These are phyloP conservation scores for Nomada goodeniana DNA, from an alignment of 2,888 invertebrate genomes.

Conservation along the genomic window DNA sequence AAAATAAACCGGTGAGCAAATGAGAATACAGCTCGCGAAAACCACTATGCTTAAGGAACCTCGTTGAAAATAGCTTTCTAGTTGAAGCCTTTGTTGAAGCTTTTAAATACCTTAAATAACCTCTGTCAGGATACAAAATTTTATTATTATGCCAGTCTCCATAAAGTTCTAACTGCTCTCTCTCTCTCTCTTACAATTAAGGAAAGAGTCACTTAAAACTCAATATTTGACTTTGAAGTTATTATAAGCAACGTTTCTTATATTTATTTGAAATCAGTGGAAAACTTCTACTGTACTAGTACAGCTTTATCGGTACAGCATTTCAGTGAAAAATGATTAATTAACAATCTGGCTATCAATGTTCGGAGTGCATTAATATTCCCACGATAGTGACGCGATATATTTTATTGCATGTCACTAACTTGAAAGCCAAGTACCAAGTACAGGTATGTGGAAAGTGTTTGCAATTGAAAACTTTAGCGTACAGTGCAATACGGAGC, in stretches of 20 bases:
- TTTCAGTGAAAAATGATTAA: too few relatives aligned
- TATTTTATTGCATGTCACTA: not conserved
- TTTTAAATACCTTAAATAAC: not conserved
- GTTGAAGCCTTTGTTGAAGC: slow-evolving; percentile 1
- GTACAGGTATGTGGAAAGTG: not conserved
- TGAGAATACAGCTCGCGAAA: not conserved
- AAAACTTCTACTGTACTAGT: not conserved
- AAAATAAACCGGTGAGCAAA: too few relatives aligned
- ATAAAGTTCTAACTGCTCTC: not conserved
- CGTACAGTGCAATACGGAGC: slow-evolving; percentile 56
- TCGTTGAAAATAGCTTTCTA: not conserved
- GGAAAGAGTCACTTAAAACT: not conserved
- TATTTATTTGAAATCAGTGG: not conserved
- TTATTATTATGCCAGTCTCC: not conserved
- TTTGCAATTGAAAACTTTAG: slow-evolving; percentile 4
- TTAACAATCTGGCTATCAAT: too few relatives aligned
- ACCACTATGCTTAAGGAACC: not conserved
- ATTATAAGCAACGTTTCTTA: not conserved
- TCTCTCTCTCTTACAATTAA: not conserved
- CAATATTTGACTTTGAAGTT: too few relatives aligned
- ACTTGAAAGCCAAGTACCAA: not conserved
- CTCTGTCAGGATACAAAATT: not conserved
- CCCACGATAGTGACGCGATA: not conserved
- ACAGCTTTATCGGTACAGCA: too few relatives aligned
- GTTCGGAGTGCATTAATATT: not conserved